Percentiles rank a stretch among this genome's conserved stretches.
Conservation (phyloP, 2,888 invertebrate genomes). For the Catonia carolina region DNA sequence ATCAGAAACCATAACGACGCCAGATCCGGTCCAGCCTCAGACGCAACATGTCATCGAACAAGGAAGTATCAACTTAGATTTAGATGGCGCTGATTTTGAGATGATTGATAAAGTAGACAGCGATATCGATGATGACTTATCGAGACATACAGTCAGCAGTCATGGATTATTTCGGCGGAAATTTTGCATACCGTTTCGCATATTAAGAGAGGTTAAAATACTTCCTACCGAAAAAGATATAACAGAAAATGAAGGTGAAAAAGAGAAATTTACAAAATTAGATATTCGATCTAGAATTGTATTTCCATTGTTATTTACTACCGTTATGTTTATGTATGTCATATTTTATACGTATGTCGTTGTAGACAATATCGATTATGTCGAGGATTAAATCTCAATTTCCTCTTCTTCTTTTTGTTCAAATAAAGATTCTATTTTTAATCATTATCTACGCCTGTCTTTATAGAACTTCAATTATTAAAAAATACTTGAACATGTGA, state of each 20-base stretch:
- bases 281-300: background rate
- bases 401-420: no score
- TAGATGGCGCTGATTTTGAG: background rate
- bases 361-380: background rate
- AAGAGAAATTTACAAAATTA: constrained; percentile 2
- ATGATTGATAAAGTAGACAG: background rate
- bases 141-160: background rate
- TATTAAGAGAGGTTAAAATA: background rate
- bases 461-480: no score
- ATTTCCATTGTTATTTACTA: background rate
- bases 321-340: background rate
- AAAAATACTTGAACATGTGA: no score
- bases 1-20: background rate
- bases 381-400: constrained; percentile 4
- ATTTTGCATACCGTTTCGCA: background rate
- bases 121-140: background rate
- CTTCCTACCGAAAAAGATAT: background rate
- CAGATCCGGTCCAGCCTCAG: background rate
- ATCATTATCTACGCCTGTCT: no score
- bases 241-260: background rate
- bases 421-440: no score
- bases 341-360: constrained; percentile 1
- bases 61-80: background rate
- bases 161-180: background rate
- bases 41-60: background rate